Evolutionary conservation across 2,888 invertebrate species (phyloP), one percentile per base, ranked within the genome.

Genomic region (Noctua fimbriata): DNA sequence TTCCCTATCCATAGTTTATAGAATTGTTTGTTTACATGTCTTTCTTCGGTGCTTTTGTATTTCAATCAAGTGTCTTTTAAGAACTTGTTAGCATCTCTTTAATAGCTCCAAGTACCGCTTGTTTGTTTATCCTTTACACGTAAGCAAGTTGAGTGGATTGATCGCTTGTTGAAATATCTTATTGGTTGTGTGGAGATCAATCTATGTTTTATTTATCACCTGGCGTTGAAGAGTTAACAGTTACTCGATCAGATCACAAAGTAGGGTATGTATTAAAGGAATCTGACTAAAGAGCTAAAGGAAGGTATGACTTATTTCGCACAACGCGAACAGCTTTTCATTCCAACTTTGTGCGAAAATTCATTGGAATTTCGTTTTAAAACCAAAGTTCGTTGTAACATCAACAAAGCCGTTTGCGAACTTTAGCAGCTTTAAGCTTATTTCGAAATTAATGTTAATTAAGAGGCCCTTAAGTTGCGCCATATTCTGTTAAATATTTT

Each of bases 361-460:
- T 78, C 52, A 47, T 75, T 83, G 75, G 69, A 73, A 82, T 83
- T 82, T 66, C 65, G 58, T 63, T 79, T 65, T 84, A 73, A 84
- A 78, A 83, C 79, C 77, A 86, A 85, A 82, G 83, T 82, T 83
- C 55, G 65, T 47, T 69, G 65, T 63, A 55, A 79, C 71, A 44
- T 67, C 69, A 72, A 76, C 76, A 81, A 66, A 75, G 81, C 44
- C 67, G 82, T 82, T 79, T 24, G 69, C 41, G 28, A 86, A 86
- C 76, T 78, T 82, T 82, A 52, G 78, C 80, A 81, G 73, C 76
- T 73, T 63, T 78, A 79, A 85, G 78, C 78, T 82, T 78, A 81
- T 84, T 88, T 82, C 78, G 67, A 84, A 84, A 88, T 86, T 79
- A 83, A 81, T 86, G 87, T 79, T 87, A 88, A 83, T 87, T 87